Evolutionary conservation across 2,113 vertebrate genomes (phyloP), one percentile per base, ranked within the genome.

Genomic region (Gallinago jamesoni): DNA sequence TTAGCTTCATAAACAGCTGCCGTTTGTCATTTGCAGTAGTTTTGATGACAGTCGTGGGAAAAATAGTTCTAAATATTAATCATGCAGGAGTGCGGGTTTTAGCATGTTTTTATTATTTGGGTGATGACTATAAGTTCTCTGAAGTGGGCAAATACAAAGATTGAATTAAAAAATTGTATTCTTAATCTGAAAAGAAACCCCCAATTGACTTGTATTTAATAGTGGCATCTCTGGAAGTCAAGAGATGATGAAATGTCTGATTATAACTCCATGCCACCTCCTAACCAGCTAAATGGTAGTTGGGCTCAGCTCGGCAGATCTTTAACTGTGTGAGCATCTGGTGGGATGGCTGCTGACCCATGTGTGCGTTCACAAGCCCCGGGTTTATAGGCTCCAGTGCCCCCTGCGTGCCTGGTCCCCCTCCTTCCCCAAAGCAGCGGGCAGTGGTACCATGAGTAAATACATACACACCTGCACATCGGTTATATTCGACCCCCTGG

Each of bases 401-500:
- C 35, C 30, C 28, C 67, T 73, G 52, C 4, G 1, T 48, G 28
- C 63, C 67, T 31, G 20, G 9, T 66, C 24, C 55, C 27, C 20
- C 31, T 50, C 56, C 53, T 73, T 43, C 31, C 77, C 23, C 74
- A 50, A 8, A 86, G 37, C 56, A 35, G 25, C 5, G 9, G 53
- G 39, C 64, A 53, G 53, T 8, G 1, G 17, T 48, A 3, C 9
- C 16, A 4, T 12, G 15, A 39, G 31, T 84, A 25, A 84, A 68
- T 25, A 13, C 1, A 5, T 8, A 9, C 1, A 4, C 2, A 2
- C 35, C 39, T 62, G 33, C 39, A 62, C 12, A 5, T 66, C 4
- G 63, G 37, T 23, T n/a, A 0, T 0, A 9, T 80, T 77, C 0
- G 0, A 30, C 33, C 27, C 73, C 19, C 11, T 9, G 66, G 67